A percentile compares a stretch with the other conserved stretches of the same genome.
phyloP scores from a whole-genome alignment of 2,113 vertebrate species.

The Apodemus speciosus region DNA sequence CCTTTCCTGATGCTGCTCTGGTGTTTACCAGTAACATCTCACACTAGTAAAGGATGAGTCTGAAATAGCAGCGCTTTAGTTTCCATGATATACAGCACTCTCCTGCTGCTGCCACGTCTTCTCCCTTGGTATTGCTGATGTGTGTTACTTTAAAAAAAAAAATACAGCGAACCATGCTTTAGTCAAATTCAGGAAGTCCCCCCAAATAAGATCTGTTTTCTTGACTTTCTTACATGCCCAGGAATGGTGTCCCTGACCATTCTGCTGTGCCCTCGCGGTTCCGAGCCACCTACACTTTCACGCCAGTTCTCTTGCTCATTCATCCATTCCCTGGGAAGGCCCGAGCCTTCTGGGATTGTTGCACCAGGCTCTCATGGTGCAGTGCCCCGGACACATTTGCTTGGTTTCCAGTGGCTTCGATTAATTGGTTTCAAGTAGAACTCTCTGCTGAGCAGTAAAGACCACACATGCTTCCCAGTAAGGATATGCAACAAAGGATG shows the following conservation, averaged over 20 bases:
- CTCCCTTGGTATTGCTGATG: not conserved
- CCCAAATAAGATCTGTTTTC: slow-evolving; percentile 87
- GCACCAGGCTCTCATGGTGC: slow-evolving; percentile 90
- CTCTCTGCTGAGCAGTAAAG: slow-evolving; percentile 93
- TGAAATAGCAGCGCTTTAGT: not conserved
- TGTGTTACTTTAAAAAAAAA: not conserved
- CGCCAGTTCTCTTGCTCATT: slow-evolving; percentile 92
- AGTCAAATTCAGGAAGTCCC: slow-evolving; percentile 71
- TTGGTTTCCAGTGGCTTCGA: slow-evolving; percentile 94
- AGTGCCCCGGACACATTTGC: slow-evolving; percentile 93
- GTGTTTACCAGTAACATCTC: not conserved
- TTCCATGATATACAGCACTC: not conserved
- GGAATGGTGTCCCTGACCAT: slow-evolving; percentile 94
- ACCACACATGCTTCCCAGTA: slow-evolving; percentile 90
- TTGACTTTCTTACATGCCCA: slow-evolving; percentile 95
- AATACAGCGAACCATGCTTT: slow-evolving; percentile 75
- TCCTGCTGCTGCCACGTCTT: too few species aligned
- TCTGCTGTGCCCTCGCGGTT: slow-evolving; percentile 94
- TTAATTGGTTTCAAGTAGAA: slow-evolving; percentile 93
- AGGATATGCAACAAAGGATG: slow-evolving; percentile 94
- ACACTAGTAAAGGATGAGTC: not conserved
- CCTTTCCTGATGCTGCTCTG: not conserved
- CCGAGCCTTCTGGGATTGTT: slow-evolving; percentile 93
- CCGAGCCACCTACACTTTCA: slow-evolving; percentile 92
- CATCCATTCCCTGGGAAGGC: slow-evolving; percentile 91